Evolutionary conservation across 2,113 vertebrate genomes (phyloP), one percentile per base, ranked within the genome.

Genomic region (Strix aluco): DNA sequence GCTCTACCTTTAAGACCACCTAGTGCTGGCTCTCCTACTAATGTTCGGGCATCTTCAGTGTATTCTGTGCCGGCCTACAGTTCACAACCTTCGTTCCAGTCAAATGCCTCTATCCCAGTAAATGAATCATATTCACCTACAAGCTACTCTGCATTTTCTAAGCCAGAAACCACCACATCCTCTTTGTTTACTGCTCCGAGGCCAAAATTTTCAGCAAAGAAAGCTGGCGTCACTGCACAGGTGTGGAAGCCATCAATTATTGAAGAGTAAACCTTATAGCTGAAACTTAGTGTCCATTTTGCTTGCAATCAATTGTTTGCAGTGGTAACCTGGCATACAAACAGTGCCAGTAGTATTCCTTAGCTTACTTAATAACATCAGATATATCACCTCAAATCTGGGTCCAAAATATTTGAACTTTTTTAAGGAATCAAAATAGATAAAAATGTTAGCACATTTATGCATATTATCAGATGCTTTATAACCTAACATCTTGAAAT

Each of bases 121-220:
- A 98, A 96, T 1, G 98, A 98, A 21, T 97, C 96, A 34, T 98
- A 96, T 21, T 96, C 97, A 83, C 97, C 97, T 55, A 92, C 96
- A 30, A 96, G 93, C 75, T 98, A 97, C 67, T 98, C 99, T 17
- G 84, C 98, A n/a, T 98, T 98, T 88, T 97, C 98, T 62, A 99
- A 98, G 98, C 98, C 98, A 57, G 98, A 99, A 91, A 97, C 98
- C 47, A 95, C 93, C 88, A 96, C 97, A 23, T 59, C 97, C 4
- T 88, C 98, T 58, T 97, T 97, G 80, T 82, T 98, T 90, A 96
- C 91, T 93, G 98, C 99, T 84, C 99, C 99, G 3, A 99, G 98
- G 98, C 99, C 99, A 81, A 99, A 98, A 95, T 99, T 99, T 97
- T 99, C 98, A 51, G 99, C 99, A 92, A 99, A 99, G 98, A 99